These are phyloP conservation scores for Taxidea taxus DNA, from an alignment of 2,113 vertebrate species.

Conservation along the genomic window DNA sequence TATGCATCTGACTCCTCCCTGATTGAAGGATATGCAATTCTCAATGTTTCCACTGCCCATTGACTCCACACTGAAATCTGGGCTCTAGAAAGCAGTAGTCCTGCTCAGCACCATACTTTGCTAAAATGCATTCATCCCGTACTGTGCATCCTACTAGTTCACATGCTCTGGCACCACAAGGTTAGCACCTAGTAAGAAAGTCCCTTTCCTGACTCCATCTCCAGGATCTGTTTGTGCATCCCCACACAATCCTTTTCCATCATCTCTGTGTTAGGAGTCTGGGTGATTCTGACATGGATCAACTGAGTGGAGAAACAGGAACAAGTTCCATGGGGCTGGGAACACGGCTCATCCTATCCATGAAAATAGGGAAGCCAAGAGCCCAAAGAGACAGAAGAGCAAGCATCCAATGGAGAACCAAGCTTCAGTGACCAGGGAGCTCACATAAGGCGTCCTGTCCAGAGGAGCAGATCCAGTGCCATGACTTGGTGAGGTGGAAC, in stretches of 20 bases:
- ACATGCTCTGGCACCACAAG: background rate
- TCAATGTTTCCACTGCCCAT: background rate
- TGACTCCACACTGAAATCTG: background rate
- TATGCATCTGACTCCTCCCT: background rate
- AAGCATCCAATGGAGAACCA: background rate
- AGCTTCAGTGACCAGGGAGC: background rate
- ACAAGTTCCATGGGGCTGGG: background rate
- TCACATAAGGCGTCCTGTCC: fast-evolving
- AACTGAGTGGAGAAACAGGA: background rate
- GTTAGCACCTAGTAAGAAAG: background rate
- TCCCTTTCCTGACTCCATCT: background rate
- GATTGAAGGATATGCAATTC: fast-evolving
- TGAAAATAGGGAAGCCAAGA: background rate
- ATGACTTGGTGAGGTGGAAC: too few species aligned
- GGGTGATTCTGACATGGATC: too few species aligned
- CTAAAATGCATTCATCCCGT: background rate
- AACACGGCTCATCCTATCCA: background rate
- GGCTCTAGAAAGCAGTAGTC: background rate
- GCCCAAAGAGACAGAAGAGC: background rate
- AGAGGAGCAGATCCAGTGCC: background rate
- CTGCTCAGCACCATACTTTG: background rate
- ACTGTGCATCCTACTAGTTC: background rate
- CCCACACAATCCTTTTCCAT: background rate
- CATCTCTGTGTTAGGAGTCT: background rate
- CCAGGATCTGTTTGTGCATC: background rate